Base-by-base conservation (phyloP, 2,797 vertebrate species). In the Pangasius mekongensis region DNA sequence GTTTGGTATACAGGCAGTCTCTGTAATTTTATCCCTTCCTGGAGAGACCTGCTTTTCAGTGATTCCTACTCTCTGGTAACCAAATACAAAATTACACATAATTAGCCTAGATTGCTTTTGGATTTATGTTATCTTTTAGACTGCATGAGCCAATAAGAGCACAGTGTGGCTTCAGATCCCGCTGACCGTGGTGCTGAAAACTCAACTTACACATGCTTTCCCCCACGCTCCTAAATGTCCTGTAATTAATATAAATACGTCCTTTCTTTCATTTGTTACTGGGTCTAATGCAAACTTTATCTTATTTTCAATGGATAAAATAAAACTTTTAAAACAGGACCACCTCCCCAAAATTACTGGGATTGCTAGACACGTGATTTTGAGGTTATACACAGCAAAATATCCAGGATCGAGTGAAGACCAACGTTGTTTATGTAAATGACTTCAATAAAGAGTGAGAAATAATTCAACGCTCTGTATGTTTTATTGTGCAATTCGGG, bases 131-230 rank as follows among this genome's bases (percentile, higher is more conserved):
- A n/a, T 74, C 30, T 64, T 81, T 47, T n/a, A 73, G 39, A 22
- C 36, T 73, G 60, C 33, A 81, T n/a, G 33, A 71, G 27, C 11
- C 22, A 85, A 56, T 81, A 54, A 81, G 43, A 56, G 49, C 76
- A 27, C 56, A 47, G 27, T 49, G 58, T 47, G 73, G 30, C 36
- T 82, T 73, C 36, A 62, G 52, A n/a, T 71, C 49, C 30, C 52
- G 73, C 91, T 90, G 91, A 58, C 91, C 90, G 1, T 84, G 89
- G 90, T 90, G 18, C 91, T 91, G 91, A 89, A 91, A 80, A 5
- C 14, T 69, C 56, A 27, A 67, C 39, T 16, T 27, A 27, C 43
- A 66, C 22, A 5, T 33, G 62, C 47, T 6, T 84, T 83, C 30
- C 66, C 54, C 43, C 73, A 77, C 58, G 43, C 58, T 30, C 43